Percentiles rank a stretch among this genome's conserved stretches.
phyloP scores from a whole-genome alignment of 2,797 vertebrate species.

The Cirrhinus molitorella region DNA sequence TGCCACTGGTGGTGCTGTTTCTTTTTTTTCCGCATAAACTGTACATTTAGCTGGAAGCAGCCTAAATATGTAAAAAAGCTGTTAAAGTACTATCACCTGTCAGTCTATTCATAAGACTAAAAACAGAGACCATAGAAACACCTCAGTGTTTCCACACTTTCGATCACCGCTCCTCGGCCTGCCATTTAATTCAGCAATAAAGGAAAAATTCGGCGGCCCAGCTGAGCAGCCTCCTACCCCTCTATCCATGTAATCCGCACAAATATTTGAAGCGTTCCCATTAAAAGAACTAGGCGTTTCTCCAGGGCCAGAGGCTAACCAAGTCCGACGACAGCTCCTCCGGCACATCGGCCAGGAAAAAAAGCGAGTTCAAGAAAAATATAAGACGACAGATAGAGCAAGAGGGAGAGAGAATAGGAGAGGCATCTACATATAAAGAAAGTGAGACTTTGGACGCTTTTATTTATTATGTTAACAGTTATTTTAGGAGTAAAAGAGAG shows the following conservation, averaged over 20 bases:
- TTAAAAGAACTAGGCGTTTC: slow-evolving; percentile 66
- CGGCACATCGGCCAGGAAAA: slow-evolving; percentile 54
- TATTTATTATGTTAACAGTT: slow-evolving; percentile 60
- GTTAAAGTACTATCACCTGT: slow-evolving; percentile 56
- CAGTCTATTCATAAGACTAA: slow-evolving; percentile 56
- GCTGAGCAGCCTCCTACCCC: slow-evolving; percentile 54
- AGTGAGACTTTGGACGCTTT: slow-evolving; percentile 40
- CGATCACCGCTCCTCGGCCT: slow-evolving; percentile 47
- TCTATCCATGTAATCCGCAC: slow-evolving; percentile 68
- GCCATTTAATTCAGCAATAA: slow-evolving; percentile 55
- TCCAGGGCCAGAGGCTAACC: slow-evolving; percentile 65
- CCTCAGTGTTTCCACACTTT: slow-evolving; percentile 57
- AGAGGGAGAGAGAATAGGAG: not conserved
- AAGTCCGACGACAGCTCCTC: slow-evolving; percentile 60
- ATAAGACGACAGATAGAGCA: slow-evolving; percentile 1
- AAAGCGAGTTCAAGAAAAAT: slow-evolving; percentile 28
- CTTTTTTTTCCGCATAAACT: not conserved
- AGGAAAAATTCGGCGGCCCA: slow-evolving; percentile 48
- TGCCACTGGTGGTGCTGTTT: not conserved
- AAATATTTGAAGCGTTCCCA: slow-evolving; percentile 66
- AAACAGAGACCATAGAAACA: slow-evolving; percentile 57
- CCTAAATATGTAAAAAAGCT: not conserved
- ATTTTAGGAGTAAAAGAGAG: slow-evolving; percentile 52
- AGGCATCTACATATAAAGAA: slow-evolving; percentile 14
- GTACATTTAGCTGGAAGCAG: not conserved